Evolutionary conservation across 2,797 vertebrate species (phyloP).

Genomic region (Perodicticus potto): DNA sequence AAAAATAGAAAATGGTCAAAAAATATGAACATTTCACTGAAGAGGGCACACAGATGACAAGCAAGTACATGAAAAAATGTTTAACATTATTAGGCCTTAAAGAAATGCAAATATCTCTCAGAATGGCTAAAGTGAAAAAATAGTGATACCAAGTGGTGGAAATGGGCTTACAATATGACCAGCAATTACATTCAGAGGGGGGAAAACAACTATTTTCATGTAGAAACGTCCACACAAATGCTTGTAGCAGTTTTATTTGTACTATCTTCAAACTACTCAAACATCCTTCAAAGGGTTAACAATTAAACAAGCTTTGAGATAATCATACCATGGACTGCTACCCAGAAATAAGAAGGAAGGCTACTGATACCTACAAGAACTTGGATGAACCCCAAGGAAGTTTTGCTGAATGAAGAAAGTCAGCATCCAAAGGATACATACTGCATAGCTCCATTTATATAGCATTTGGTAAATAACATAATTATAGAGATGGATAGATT

Average conservation of each 20-base stretch:
- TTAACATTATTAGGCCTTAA: background rate
- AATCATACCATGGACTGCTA: background rate
- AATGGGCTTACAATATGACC: background rate
- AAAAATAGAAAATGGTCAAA: background rate
- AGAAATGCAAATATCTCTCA: background rate
- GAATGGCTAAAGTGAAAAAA: background rate
- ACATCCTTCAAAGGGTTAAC: background rate
- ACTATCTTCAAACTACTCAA: background rate
- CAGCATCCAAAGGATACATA: background rate
- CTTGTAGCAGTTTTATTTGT: background rate
- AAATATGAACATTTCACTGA: background rate
- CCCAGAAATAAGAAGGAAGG: background rate
- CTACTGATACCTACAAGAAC: background rate
- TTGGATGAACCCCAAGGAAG: background rate
- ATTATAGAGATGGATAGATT: background rate
- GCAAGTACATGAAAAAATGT: background rate
- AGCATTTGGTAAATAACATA: background rate
- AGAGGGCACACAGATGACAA: background rate
- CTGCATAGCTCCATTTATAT: background rate
- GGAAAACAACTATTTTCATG: background rate
- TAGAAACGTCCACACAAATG: background rate
- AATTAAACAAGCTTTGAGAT: background rate
- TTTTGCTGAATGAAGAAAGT: constrained; percentile 23
- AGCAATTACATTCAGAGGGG: background rate
- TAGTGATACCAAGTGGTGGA: background rate